Percentiles rank a stretch among this genome's conserved stretches.
Evolutionary conservation across 2,113 vertebrate species (phyloP).

Genomic region (Xenopus laevis): DNA sequence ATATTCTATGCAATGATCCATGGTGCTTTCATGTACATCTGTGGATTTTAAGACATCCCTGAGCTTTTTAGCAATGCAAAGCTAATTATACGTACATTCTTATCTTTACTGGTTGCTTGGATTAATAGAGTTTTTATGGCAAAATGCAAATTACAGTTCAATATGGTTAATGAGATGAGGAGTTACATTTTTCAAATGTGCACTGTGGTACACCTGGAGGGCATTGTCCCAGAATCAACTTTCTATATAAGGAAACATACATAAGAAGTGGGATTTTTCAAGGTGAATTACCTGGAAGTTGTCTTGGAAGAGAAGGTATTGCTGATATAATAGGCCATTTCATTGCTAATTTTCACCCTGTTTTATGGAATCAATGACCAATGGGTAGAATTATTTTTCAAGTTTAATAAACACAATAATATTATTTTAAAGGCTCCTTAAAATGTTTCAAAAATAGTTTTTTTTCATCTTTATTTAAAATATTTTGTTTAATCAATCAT

Average conservation of each 20-base stretch:
- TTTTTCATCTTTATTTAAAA: no score
- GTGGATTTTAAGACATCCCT: slow-evolving; percentile 54
- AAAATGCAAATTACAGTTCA: slow-evolving; percentile 37
- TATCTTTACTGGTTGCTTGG: slow-evolving; percentile 44
- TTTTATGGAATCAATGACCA: no score
- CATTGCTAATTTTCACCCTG: no score
- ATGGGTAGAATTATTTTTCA: no score
- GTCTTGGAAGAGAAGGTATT: background rate
- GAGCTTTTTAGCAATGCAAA: slow-evolving; percentile 54
- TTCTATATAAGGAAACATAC: slow-evolving; percentile 6
- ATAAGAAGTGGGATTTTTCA: background rate
- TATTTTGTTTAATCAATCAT: no score
- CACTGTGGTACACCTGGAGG: slow-evolving; percentile 43
- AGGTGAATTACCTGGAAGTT: background rate
- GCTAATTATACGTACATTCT: slow-evolving; percentile 51
- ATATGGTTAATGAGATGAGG: slow-evolving; percentile 43
- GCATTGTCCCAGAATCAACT: slow-evolving; percentile 38
- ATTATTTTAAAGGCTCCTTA: no score
- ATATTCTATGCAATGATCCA: slow-evolving; percentile 48
- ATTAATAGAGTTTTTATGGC: slow-evolving; percentile 28
- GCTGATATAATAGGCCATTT: no score
- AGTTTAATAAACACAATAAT: no score
- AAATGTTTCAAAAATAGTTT: no score
- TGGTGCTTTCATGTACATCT: slow-evolving; percentile 49
- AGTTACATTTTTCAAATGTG: slow-evolving; percentile 23